Base-by-base conservation (phyloP, 2,113 vertebrate genomes). In the Oncorhynchus kisutch region DNA sequence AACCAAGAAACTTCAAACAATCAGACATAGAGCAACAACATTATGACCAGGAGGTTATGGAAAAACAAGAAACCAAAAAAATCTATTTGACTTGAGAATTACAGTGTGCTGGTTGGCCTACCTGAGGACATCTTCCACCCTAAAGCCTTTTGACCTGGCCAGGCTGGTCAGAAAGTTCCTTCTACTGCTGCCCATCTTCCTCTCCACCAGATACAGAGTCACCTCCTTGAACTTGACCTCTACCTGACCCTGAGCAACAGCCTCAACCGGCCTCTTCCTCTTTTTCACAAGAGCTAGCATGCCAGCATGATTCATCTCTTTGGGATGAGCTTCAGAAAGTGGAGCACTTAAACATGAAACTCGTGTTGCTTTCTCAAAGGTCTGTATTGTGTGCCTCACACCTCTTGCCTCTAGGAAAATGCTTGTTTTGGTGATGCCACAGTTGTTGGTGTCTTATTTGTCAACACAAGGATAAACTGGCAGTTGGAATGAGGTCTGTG, bases 91-190 rank as follows among this genome's bases (percentile, higher is more conserved):
- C 18, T 13, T 57, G 51, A 64, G 20, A 64, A 64, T 22, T 9
- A n/a, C 34, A n/a, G 34, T 18, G 68, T 34, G 3, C 22, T 59
- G 22, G 29, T 39, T 60, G 54, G 79, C 94, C 64, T 96, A 99
- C 98, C 97, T 98, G 91, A 99, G 88, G 48, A 93, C 82, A 75
- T 90, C 93, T 77, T 96, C 96, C 71, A 98, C 95, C 72, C 92
- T 90, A 86, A 99, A 99, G 77, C 98, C 98, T 90, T 98, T 98
- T 25, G 92, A 96, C 85, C 95, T 93, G 81, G 95, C 98, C 88
- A 99, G 91, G 65, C 94, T 93, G 89, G 94, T 96, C 86, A 99
- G 91, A 89, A 99, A 99, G 0, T 25, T 86, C 86, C 96, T 96
- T 89, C 98, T 94, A 85, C 92, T 96, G 77, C 69, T 54, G 9